Base-by-base conservation (phyloP, 2,797 vertebrate genomes). In the Chloroceryle inda region DNA sequence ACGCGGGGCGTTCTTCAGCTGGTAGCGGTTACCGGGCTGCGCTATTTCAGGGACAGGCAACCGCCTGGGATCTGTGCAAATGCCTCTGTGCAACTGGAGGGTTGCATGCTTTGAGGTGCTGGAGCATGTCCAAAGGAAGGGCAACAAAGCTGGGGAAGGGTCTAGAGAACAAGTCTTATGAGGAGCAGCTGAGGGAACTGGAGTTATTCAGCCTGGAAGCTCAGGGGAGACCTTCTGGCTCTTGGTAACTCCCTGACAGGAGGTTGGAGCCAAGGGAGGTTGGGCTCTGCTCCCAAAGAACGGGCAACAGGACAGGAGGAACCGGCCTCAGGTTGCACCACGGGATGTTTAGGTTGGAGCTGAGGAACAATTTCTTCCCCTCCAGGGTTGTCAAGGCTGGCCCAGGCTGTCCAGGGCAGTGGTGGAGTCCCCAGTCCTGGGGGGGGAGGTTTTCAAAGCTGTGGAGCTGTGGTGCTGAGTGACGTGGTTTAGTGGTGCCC, bases 21-120 rank as follows among this genome's bases (percentile, higher is more conserved):
- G 83, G 63, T 69, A 94, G 69, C 0, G 0, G 88, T 94, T 73
- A 97, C 33, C 6, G 5, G 88, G 37, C 45, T 20, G 6, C 15
- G 56, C 73, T 83, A 78, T 83, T 95, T 80, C 56, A 58, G 61
- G 82, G 87, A 83, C 56, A 58, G 58, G 84, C 75, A 94, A 74
- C 35, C 4, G 6, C 87, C 31, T 67, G 62, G 79, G 90, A 87
- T 83, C 53, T 1, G 5, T 24, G 73, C 38, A 90, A 31, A 91
- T 3, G 62, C 16, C 52, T 87, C 81, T 56, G 69, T 27, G 33
- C 10, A 40, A 17, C 85, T 38, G 14, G 6, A 67, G 52, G 19
- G 58, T 26, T 72, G 31, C 26, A 13, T 0, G 17, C 22, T 59
- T 59, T 37, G 23, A 59, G 33, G 23, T 12, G 33, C 33, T 59